Conservation (phyloP, 1,140 invertebrate species). For the Drosophila littoralis region DNA sequence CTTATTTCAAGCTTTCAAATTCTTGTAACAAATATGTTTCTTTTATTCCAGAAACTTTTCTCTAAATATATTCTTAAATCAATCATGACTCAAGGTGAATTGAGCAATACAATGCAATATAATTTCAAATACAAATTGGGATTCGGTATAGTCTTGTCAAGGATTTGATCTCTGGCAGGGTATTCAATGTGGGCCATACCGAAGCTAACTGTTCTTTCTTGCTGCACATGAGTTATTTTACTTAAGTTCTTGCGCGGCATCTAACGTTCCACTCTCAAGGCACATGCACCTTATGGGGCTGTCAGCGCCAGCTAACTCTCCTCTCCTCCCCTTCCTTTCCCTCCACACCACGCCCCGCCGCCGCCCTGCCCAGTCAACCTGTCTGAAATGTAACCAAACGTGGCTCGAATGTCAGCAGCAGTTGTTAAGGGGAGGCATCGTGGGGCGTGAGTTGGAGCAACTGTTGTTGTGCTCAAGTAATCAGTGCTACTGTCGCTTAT, state of each 20-base stretch:
- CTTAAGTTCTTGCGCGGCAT: slow-evolving; percentile 70
- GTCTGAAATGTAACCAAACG: slow-evolving; percentile 75
- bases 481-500: slow-evolving; percentile 79
- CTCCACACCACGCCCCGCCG: no score
- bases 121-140: no score
- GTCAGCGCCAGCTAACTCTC: slow-evolving; percentile 33
- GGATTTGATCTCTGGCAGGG: background rate
- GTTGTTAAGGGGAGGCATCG: slow-evolving; percentile 18
- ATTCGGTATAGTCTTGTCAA: no score
- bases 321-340: background rate
- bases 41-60: no score
- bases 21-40: no score
- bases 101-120: no score
- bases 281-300: slow-evolving; percentile 69
- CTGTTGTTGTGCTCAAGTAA: slow-evolving; percentile 73
- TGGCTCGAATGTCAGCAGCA: slow-evolving; percentile 74
- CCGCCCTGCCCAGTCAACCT: slow-evolving; percentile 26
- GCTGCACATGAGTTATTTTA: slow-evolving; percentile 81
- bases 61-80: no score
- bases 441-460: background rate
- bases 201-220: slow-evolving; percentile 34
- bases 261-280: slow-evolving; percentile 78
- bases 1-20: no score
- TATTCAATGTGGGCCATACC: background rate
- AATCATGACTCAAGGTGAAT: no score